Base-by-base conservation (phyloP, 2,797 vertebrate genomes). In the Melanogrammus aeglefinus region DNA sequence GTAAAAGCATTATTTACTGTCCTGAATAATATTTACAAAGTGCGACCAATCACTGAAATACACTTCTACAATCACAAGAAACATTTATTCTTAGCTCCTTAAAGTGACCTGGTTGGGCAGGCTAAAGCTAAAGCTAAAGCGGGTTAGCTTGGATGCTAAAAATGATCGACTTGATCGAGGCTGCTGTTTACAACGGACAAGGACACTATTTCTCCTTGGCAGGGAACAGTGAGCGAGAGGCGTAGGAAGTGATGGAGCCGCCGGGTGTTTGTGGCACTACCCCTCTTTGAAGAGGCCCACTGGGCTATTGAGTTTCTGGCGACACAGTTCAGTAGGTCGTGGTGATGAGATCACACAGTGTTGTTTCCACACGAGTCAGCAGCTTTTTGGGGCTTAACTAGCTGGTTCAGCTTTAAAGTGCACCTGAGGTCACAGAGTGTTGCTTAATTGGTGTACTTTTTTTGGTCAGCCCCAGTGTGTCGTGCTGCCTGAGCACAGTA, bases 341-440 rank as follows among this genome's bases (percentile, higher is more conserved):
- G 72, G 66, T 41, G 24, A 83, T 81, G 16, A 51, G 77, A 83
- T 84, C 18, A 21, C 51, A 57, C 51, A 57, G 16, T n/a, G 51
- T 57, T 16, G 51, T 57, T 57, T 57, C 51, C 51, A 57, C 51
- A 21, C 51, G 51, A 57, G 51, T 57, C 51, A 57, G 51, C 51
- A 21, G 51, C 51, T n/a, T 57, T 57, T 57, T 57, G 18, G 51
- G 51, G 51, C 18, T 6, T 57, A 21, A 57, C 51, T 21, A 57
- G 51, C 51, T 57, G 51, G 51, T 57, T 57, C 51, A 57, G 51
- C 51, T 57, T 57, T 57, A 57, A 57, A 57, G 51, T 57, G 51
- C 51, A 57, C 18, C 51, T 21, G 51, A 57, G 51, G 51, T 57
- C 51, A 57, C 51, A 57, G 51, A 57, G 51, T 57, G 18, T 57